Conservation (phyloP, 1,140 invertebrate species). For the Monochamus saltuarius region DNA sequence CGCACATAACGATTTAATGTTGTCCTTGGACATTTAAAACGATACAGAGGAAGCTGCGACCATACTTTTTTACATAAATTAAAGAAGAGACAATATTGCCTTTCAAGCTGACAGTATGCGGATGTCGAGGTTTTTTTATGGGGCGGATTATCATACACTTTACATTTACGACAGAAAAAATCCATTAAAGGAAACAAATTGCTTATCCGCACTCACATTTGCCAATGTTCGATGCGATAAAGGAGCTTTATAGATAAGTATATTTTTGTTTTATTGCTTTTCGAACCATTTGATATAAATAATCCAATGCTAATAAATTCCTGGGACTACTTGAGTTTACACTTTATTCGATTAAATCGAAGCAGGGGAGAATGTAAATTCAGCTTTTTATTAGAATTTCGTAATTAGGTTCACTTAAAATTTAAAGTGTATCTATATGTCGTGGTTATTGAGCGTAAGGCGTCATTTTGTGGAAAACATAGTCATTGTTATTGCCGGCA, state of each 20-base stretch:
- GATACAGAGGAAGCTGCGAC: background rate
- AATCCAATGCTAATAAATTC: no score
- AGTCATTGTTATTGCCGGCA: no score
- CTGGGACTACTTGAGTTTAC: no score
- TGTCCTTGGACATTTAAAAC: background rate
- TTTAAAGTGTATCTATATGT: no score
- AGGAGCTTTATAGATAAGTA: slow-evolving; percentile 7
- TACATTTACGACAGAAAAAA: slow-evolving; percentile 32
- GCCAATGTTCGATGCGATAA: slow-evolving; percentile 25
- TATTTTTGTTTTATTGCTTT: slow-evolving; percentile 21
- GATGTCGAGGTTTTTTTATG: slow-evolving; percentile 22
- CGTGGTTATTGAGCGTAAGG: no score
- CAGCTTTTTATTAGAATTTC: no score
- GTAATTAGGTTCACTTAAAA: no score
- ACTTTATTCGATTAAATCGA: no score
- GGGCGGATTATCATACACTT: slow-evolving; percentile 29
- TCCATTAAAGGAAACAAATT: slow-evolving; percentile 32
- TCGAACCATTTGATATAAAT: background rate
- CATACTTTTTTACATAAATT: slow-evolving; percentile 21
- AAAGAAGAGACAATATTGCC: slow-evolving; percentile 18
- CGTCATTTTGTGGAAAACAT: no score
- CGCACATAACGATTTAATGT: slow-evolving; percentile 8
- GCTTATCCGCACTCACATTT: slow-evolving; percentile 25
- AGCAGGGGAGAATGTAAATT: no score
- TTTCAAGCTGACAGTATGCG: slow-evolving; percentile 15